Conservation (phyloP, 92 coral and sea anemone genomes). For the Porites cylindrica region DNA sequence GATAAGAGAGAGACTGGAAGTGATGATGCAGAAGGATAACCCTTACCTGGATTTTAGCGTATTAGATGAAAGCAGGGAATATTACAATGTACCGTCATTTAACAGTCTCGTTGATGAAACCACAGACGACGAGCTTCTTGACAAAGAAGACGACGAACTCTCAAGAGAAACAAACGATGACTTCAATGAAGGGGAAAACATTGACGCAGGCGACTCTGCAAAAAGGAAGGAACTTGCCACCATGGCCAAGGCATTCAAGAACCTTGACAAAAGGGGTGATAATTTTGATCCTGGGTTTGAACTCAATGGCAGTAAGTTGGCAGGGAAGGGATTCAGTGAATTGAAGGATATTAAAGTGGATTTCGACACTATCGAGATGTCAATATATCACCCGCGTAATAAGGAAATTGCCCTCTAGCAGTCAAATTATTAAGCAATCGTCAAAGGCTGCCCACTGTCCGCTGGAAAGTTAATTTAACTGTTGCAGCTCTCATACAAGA, state of each 20-base stretch:
- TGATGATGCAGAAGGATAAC: constrained; percentile 76
- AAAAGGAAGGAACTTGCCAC: neutral
- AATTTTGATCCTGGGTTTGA: neutral
- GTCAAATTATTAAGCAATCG: neutral
- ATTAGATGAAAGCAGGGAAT: constrained; percentile 76
- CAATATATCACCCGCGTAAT: constrained; percentile 21
- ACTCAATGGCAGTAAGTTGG: neutral
- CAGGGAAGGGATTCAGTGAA: neutral
- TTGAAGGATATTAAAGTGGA: constrained; percentile 23
- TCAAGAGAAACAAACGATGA: neutral
- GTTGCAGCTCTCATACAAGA: too few relatives aligned
- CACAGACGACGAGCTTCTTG: constrained; percentile 53
- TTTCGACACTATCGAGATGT: constrained; percentile 35
- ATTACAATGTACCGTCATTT: constrained; percentile 86
- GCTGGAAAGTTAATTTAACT: neutral
- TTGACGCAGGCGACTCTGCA: neutral
- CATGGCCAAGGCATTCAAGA: neutral
- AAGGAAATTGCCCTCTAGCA: constrained; percentile 15
- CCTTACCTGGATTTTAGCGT: constrained; percentile 82
- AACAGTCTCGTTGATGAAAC: constrained; percentile 68
- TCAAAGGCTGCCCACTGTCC: neutral
- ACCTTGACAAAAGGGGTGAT: neutral
- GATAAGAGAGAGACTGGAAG: constrained; percentile 68
- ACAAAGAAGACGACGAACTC: constrained; percentile 10
- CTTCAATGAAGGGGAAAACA: neutral